Percentiles rank a stretch among this genome's conserved stretches.
Conservation (phyloP, 2,797 vertebrate species). For the Molossus alvarezi region DNA sequence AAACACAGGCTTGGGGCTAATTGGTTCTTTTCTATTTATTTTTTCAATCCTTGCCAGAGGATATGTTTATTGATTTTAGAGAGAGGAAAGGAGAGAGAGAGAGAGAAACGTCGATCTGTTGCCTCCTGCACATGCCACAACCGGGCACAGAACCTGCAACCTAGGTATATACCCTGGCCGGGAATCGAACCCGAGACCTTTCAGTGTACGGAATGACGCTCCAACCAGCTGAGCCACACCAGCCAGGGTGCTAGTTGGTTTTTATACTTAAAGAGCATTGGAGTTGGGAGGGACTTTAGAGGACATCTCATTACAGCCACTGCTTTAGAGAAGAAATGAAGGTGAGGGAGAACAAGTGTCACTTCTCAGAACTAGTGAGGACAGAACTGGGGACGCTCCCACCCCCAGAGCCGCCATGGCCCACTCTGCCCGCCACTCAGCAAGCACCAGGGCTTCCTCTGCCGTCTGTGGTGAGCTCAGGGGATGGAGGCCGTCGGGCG, state of each 20-base stretch:
- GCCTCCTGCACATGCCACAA: too few relatives aligned
- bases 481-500: too few relatives aligned
- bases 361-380: background rate
- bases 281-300: background rate
- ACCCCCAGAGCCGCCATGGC: fast-evolving
- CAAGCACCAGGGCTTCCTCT: background rate
- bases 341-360: background rate
- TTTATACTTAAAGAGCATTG: background rate
- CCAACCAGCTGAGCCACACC: background rate
- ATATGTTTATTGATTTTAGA: too few relatives aligned
- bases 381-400: background rate
- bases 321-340: background rate
- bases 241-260: background rate
- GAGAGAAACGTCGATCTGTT: too few relatives aligned
- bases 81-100: too few relatives aligned
- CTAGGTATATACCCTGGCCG: too few relatives aligned
- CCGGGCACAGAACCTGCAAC: too few relatives aligned
- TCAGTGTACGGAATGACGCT: too few relatives aligned
- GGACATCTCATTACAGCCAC: background rate
- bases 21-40: background rate
- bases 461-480: background rate
- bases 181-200: too few relatives aligned
- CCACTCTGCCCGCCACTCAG: fast-evolving
- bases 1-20: background rate
- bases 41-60: too few relatives aligned